A percentile compares a stretch with the other conserved stretches of the same genome.
These are phyloP conservation scores for Notothenia rossii DNA, from an alignment of 2,113 vertebrate genomes.

Conservation along the genomic window DNA sequence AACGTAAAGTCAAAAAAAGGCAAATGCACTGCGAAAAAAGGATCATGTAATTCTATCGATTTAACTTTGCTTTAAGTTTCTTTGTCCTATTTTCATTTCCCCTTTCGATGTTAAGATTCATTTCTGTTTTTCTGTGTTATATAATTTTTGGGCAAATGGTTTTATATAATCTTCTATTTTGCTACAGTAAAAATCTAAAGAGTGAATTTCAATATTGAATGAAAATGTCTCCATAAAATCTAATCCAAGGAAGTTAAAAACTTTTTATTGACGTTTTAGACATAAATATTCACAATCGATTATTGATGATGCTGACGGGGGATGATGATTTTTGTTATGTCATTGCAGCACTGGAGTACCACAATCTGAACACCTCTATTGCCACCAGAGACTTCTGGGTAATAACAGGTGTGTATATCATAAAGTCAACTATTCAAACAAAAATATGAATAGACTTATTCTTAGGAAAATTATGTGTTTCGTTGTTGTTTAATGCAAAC, in stretches of 20 bases:
- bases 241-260: not conserved
- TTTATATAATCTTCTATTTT: not conserved
- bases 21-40: not conserved
- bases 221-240: not conserved
- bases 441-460: not conserved
- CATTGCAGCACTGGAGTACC: slow-evolving; percentile 93
- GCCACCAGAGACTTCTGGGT: slow-evolving; percentile 97
- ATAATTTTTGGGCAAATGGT: not conserved
- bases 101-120: not conserved
- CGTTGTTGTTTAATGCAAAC: not conserved
- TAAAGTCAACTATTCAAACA: not conserved
- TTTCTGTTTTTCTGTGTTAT: too few relatives aligned
- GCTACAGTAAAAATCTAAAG: not conserved
- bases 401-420: slow-evolving; percentile 89
- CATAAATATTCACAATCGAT: not conserved
- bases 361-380: slow-evolving; percentile 94
- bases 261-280: not conserved
- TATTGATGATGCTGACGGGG: not conserved
- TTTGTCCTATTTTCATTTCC: not conserved
- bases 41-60: not conserved
- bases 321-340: slow-evolving; percentile 23
- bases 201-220: not conserved
- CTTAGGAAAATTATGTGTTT: not conserved
- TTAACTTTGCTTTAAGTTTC: not conserved
- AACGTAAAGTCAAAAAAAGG: not conserved